Conservation (phyloP, 2,797 vertebrate species). For the Atherinosoma microstoma region DNA sequence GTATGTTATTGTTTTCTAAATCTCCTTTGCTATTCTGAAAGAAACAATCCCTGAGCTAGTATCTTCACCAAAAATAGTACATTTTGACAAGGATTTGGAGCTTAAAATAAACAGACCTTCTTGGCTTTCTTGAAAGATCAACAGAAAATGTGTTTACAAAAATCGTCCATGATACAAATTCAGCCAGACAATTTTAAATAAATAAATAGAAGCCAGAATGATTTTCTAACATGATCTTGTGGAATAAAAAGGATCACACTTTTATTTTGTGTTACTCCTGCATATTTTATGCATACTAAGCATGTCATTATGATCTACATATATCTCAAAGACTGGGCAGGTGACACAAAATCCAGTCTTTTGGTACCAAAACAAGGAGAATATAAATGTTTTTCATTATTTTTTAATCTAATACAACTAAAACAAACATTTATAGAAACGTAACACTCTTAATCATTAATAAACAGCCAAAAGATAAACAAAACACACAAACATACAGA, state of each 20-base stretch:
- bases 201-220: not conserved
- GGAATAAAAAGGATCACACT: not conserved
- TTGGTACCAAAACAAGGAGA: not conserved
- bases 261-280: not conserved
- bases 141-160: not conserved
- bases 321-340: not conserved
- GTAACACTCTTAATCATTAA: not conserved
- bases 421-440: not conserved
- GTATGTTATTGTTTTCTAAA: too few species aligned
- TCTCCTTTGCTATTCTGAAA: too few species aligned
- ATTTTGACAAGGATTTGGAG: not conserved
- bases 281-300: not conserved
- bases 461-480: conserved; percentile 1
- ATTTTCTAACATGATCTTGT: not conserved
- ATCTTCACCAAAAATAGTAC: not conserved
- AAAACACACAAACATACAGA: not conserved
- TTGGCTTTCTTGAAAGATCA: not conserved
- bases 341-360: not conserved
- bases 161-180: not conserved
- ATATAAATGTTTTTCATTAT: not conserved
- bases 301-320: not conserved
- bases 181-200: not conserved
- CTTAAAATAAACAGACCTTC: not conserved
- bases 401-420: not conserved
- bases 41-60: not conserved